Evolutionary conservation across 64 coral and sea anemone species (phyloP).

Genomic region (Porites lutea): DNA sequence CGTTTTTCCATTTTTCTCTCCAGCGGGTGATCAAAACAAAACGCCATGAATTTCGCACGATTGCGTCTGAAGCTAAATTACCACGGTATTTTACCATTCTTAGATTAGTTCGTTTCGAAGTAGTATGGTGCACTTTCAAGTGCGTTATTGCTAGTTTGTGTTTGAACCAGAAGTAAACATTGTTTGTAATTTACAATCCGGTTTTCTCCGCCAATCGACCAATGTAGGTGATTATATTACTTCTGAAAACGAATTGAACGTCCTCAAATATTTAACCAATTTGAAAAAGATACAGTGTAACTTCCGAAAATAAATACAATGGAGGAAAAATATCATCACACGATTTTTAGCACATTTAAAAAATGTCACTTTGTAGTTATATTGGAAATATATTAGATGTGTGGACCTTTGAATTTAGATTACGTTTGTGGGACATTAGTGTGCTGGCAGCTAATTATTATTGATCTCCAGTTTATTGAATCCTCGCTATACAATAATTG

Average conservation of each 20-base stretch:
- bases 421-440: no score
- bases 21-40: slow-evolving; percentile 1
- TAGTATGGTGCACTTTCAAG: no score
- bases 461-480: no score
- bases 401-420: neutral
- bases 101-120: no score
- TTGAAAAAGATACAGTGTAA: neutral
- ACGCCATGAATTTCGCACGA: neutral
- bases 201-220: slow-evolving; percentile 10
- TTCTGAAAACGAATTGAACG: neutral
- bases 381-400: neutral
- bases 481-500: no score
- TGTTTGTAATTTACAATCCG: slow-evolving; percentile 2
- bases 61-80: no score
- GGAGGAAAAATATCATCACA: no score
- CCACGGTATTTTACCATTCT: no score
- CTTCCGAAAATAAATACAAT: no score
- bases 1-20: neutral
- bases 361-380: neutral
- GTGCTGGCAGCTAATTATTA: no score
- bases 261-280: neutral
- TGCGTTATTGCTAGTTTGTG: no score
- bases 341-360: no score
- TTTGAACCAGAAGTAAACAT: neutral
- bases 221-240: slow-evolving; percentile 1